Percentiles rank a stretch among this genome's conserved stretches.
phyloP scores from a whole-genome alignment of 2,113 vertebrate genomes.

The Pluvianellus socialis region DNA sequence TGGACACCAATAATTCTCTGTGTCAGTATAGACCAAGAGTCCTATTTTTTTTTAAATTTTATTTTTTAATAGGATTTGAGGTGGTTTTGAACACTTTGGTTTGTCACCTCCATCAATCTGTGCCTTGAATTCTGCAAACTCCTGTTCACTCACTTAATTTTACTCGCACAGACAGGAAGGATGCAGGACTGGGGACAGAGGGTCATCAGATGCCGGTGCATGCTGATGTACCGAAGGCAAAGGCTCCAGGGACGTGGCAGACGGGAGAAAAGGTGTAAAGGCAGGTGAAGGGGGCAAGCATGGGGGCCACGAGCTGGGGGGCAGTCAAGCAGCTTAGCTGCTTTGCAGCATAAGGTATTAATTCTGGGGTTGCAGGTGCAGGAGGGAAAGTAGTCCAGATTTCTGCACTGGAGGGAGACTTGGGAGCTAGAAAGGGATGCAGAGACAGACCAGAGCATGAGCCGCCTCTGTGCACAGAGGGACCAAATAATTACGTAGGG shows the following conservation, averaged over 20 bases:
- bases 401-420: not conserved
- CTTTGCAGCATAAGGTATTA: not conserved
- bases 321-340: not conserved
- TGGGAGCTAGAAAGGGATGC: not conserved
- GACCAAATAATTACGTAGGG: not conserved
- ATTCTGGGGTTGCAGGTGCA: not conserved
- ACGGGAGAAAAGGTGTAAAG: not conserved
- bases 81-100: not conserved
- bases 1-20: not conserved
- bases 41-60: not conserved
- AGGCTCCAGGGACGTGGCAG: not conserved
- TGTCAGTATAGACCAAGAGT: not conserved
- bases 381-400: not conserved
- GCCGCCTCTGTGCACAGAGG: not conserved
- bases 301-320: rapidly evolving
- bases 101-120: not conserved
- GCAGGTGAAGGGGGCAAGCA: not conserved
- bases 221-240: not conserved
- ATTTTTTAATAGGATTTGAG: not conserved
- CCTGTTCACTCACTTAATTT: not conserved
- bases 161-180: not conserved
- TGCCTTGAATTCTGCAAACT: not conserved
- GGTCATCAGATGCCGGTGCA: rapidly evolving
- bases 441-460: not conserved
- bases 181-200: not conserved